Conservation (phyloP, 2,113 vertebrate species). For the Triplophysa rosa region DNA sequence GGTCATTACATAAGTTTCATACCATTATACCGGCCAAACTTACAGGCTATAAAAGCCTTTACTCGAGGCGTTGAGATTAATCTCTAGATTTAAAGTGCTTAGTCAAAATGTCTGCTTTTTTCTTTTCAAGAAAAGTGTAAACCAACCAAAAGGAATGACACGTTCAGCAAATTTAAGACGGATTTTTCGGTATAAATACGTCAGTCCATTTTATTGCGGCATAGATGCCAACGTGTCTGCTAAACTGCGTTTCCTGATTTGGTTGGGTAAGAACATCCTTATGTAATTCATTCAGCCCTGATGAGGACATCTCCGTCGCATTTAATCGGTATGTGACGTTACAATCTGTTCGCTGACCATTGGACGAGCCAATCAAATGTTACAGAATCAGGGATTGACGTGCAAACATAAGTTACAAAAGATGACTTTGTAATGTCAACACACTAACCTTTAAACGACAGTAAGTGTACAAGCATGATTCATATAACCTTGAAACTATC, state of each 20-base stretch:
- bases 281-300: constrained; percentile 50
- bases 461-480: background rate
- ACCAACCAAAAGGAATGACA: background rate
- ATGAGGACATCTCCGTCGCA: constrained; percentile 20
- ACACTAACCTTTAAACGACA: background rate
- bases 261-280: constrained; percentile 51
- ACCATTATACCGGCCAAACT: constrained; percentile 12
- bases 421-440: background rate
- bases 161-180: constrained; percentile 24
- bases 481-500: too few relatives aligned
- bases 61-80: background rate
- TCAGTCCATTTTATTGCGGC: constrained; percentile 25
- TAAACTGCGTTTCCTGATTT: constrained; percentile 47
- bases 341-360: background rate
- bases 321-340: background rate
- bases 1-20: constrained; percentile 44
- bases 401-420: background rate
- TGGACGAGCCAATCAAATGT: background rate
- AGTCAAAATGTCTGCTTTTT: background rate
- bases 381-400: constrained; percentile 3
- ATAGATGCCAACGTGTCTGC: constrained; percentile 51
- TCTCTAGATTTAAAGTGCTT: constrained; percentile 8
- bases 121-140: constrained; percentile 6
- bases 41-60: constrained; percentile 19
- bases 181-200: constrained; percentile 32